Base-by-base conservation (phyloP, 2,888 invertebrate genomes). In the Gisinianus flammeolus region DNA sequence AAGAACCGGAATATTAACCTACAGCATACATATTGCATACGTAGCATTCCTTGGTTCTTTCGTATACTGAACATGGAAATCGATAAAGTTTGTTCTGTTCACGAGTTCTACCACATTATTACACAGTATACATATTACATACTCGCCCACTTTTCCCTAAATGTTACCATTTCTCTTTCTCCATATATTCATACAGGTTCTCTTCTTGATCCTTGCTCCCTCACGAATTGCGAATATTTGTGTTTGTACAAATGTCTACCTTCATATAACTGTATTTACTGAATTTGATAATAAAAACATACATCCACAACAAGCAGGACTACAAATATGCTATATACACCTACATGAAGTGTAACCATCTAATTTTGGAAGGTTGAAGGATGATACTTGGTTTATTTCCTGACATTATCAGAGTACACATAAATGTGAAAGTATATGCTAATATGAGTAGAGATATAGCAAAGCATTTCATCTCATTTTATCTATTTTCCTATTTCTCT, bases 341-440 rank as follows among this genome's bases (percentile, higher is more conserved):
- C 16, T 54, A 54, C 44, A 44, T 44, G 44, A 44, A 44, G 16
- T 44, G 54, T 16, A 54, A 16, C 44, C 44, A 10, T 44, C 6
- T 16, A 44, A 10, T 16, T 16, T 44, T n/a, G 54, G 16, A 16
- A 12, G 54, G n/a, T 16, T n/a, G 54, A 54, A 16, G 54, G 54
- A 54, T 54, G 54, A 54, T 54, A 54, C 54, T 54, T 54, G 54
- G 54, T 54, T 54, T 54, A 54, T 54, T 54, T n/a, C 16, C n/a
- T 19, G 54, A 54, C 8, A 54, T 54, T 54, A 54, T 54, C 54
- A n/a, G 54, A n/a, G n/a, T n/a, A 54, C 44, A 8, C 5, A 8
- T 35, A 35, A 35, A 35, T 8, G 12, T 35, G 5, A 35, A 8
- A 12, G 35, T 35, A 8, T 8, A 35, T 35, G 35, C 35, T 8